These are phyloP conservation scores for Cartodere bifasciata DNA, from an alignment of 2,888 invertebrate genomes.

Conservation along the genomic window DNA sequence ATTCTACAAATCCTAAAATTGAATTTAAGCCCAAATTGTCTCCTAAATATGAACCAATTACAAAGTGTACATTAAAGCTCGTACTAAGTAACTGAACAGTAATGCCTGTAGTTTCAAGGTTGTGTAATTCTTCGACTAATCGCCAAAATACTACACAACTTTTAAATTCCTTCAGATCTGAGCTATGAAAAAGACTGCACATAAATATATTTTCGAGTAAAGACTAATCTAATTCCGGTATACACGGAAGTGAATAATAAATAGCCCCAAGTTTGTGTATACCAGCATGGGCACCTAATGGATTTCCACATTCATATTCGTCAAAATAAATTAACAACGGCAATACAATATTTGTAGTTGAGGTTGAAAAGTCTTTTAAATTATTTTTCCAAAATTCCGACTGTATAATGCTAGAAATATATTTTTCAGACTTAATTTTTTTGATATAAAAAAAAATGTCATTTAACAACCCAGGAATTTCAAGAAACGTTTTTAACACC, in stretches of 20 bases:
- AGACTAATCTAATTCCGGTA: constrained; percentile 13
- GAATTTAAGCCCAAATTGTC: constrained; percentile 17
- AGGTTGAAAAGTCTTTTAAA: too few relatives aligned
- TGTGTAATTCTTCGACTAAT: constrained; percentile 17
- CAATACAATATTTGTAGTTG: too few relatives aligned
- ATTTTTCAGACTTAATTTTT: constrained; percentile 7
- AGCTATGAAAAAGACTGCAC: constrained; percentile 16
- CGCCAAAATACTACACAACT: constrained; percentile 17
- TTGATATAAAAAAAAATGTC: constrained; percentile 9
- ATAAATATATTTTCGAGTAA: constrained; percentile 17
- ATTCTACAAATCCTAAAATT: constrained; percentile 15
- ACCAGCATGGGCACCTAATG: constrained; percentile 16
- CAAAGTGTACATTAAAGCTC: too few relatives aligned
- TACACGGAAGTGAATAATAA: constrained; percentile 13
- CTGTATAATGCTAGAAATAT: constrained; percentile 10
- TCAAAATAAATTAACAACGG: constrained; percentile 16
- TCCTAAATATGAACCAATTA: constrained; percentile 12
- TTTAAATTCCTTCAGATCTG: constrained; percentile 19
- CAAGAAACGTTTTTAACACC: constrained; percentile 9
- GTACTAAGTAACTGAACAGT: too few relatives aligned
- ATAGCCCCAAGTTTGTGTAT: constrained; percentile 17
- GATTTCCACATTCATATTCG: constrained; percentile 18
- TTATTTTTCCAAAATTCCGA: constrained; percentile 12
- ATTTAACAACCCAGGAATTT: constrained; percentile 9
- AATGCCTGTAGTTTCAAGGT: too few relatives aligned